phyloP scores from a whole-genome alignment of 2,888 invertebrate genomes.

The Oxycera nigricornis region DNA sequence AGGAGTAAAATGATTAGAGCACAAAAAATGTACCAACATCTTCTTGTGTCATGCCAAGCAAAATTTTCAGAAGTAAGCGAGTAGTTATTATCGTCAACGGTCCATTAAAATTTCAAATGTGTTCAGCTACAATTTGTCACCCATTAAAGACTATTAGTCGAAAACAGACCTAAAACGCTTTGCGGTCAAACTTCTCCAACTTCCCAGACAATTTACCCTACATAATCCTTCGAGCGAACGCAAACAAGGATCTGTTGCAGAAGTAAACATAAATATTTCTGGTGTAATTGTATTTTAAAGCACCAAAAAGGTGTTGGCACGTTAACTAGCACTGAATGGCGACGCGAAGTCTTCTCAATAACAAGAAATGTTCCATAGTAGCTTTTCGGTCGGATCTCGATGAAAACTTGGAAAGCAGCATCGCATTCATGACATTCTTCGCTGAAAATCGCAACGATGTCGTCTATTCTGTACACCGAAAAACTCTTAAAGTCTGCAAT shows the following conservation, averaged over 20 bases:
- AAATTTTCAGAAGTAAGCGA: no score
- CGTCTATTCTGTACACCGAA: not conserved
- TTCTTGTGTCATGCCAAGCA: no score
- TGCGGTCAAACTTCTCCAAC: not conserved
- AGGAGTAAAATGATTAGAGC: no score
- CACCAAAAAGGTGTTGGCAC: not conserved
- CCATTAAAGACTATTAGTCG: no score
- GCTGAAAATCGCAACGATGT: not conserved
- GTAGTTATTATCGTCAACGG: no score
- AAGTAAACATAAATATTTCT: not conserved
- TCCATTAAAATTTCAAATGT: no score
- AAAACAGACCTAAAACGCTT: not conserved
- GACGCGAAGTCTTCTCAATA: not conserved
- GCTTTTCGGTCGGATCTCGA: not conserved
- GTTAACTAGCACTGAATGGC: not conserved
- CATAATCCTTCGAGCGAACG: not conserved
- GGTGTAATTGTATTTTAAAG: not conserved
- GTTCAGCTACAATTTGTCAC: no score
- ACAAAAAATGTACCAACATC: no score
- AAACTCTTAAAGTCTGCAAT: not conserved
- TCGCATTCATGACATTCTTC: conserved; percentile 11
- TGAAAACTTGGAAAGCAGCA: not conserved
- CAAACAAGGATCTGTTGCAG: no score
- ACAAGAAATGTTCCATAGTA: not conserved
- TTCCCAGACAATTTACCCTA: not conserved